Percentiles rank a stretch among this genome's conserved stretches.
These are phyloP conservation scores for Crocuta crocuta DNA, from an alignment of 2,113 vertebrate genomes.

Conservation along the genomic window DNA sequence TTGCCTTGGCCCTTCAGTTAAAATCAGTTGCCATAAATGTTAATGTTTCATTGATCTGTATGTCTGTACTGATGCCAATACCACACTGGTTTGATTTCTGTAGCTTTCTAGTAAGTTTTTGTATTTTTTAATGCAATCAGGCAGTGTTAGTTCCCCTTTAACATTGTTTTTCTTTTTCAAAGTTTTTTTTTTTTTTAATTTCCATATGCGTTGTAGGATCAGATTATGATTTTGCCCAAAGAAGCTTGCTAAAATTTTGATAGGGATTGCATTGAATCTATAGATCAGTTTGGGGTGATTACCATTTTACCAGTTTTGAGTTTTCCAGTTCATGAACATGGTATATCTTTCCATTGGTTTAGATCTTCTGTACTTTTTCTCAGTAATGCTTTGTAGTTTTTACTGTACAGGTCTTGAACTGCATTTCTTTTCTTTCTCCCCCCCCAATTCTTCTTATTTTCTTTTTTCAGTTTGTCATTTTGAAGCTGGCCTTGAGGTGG, in stretches of 20 bases:
- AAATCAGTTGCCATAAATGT: background rate
- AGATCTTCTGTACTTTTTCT: background rate
- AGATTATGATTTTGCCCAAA: background rate
- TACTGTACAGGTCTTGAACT: background rate
- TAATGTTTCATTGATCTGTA: background rate
- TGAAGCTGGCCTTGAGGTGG: too few species aligned
- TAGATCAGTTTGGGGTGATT: background rate
- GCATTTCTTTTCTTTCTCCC: background rate
- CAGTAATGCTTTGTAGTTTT: background rate
- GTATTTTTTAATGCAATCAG: background rate
- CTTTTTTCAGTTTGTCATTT: too few species aligned
- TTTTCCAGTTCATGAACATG: background rate
- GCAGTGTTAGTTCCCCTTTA: background rate
- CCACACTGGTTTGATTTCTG: background rate
- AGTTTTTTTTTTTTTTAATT: background rate
- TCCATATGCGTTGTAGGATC: background rate
- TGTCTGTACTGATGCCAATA: background rate
- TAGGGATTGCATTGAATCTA: background rate
- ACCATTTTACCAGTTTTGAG: background rate
- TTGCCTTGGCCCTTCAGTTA: background rate
- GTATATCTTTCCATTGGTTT: background rate
- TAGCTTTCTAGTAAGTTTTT: background rate
- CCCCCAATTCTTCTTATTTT: too few species aligned
- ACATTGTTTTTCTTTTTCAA: background rate
- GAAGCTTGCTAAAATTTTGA: background rate